Evolutionary conservation across 2,113 vertebrate genomes (phyloP).

Genomic region (Candoia aspera): DNA sequence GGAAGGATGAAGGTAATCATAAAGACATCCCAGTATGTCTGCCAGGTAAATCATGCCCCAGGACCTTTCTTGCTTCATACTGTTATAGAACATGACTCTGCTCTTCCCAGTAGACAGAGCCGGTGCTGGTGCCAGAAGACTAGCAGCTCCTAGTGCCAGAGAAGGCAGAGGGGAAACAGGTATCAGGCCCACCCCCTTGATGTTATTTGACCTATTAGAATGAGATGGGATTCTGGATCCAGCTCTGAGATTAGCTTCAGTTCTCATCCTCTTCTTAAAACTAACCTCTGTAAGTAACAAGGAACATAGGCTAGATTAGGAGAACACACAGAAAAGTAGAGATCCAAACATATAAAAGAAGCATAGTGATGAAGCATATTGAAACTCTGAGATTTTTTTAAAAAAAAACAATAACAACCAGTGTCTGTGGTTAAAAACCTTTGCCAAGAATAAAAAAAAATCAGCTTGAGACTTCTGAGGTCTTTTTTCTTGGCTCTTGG

Average conservation of each 20-base stretch:
- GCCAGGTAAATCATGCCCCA: slow-evolving; percentile 69
- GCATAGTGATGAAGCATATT: not conserved
- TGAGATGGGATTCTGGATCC: not conserved
- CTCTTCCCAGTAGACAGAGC: not conserved
- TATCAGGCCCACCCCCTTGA: not conserved
- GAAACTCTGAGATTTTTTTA: not conserved
- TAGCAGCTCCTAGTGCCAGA: not conserved
- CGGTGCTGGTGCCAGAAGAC: not conserved
- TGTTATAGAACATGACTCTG: not conserved
- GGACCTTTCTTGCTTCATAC: fast-evolving
- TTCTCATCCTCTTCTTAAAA: not conserved
- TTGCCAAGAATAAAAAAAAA: not conserved
- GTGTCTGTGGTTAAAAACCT: not conserved
- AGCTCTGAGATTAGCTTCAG: not conserved
- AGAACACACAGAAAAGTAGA: not conserved
- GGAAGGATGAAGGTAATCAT: slow-evolving; percentile 64
- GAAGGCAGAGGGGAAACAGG: not conserved
- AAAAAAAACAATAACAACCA: not conserved
- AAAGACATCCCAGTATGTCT: slow-evolving; percentile 70
- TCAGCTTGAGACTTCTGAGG: not conserved
- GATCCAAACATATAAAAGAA: not conserved
- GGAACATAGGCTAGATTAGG: not conserved
- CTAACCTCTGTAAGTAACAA: not conserved
- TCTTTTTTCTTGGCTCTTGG: not conserved
- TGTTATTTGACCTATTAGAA: not conserved